Evolutionary conservation across 2,888 invertebrate genomes (phyloP), one percentile per base, ranked within the genome.

Genomic region (Sarcophaga carnaria): DNA sequence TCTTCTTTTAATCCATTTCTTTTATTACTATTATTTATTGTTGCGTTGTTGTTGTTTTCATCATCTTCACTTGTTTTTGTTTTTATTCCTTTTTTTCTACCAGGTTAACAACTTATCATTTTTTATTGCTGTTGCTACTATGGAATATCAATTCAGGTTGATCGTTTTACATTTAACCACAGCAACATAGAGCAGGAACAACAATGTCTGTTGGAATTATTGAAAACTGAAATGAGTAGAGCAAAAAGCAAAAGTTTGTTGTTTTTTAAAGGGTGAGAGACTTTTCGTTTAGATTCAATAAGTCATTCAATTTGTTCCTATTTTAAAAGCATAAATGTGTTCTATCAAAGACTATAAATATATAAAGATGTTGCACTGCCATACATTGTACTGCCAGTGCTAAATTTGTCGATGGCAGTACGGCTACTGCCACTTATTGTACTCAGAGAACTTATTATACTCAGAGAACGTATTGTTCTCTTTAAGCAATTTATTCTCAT

Each of bases 21-120:
- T 69, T 20, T 67, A 72, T 72, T 60, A 6, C 14, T 59, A 37
- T 62, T 72, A 8, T 71, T n/a, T 54, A 54, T 54, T 37, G n/a
- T 70, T 79, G 11, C 11, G 67, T 37, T 54, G 27, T 37, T 47
- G 54, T 49, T 59, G n/a, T 69, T 74, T 8, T 25, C 45, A 47
- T 82, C 45, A 25, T 25, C 8, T 11, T 69, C 45, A 37, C n/a
- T 49, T 20, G 12, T 82, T 76, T 70, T 54, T 22, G 66, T 78
- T 78, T 72, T 66, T 69, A 78, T 67, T 12, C 11, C 69, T 70
- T 79, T 83, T 59, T 79, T 20, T 79, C 75, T 70, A 64, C 69
- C 79, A 76, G 75, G 84, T 80, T 84, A 84, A 84, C 80, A 84
- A 76, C 80, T 80, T 84, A 60, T 69, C 70, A 27, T 25, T 8